A percentile compares a stretch with the other conserved stretches of the same genome.
phyloP scores from a whole-genome alignment of 2,888 invertebrate species.

The Caenorhabditis doughertyi region DNA sequence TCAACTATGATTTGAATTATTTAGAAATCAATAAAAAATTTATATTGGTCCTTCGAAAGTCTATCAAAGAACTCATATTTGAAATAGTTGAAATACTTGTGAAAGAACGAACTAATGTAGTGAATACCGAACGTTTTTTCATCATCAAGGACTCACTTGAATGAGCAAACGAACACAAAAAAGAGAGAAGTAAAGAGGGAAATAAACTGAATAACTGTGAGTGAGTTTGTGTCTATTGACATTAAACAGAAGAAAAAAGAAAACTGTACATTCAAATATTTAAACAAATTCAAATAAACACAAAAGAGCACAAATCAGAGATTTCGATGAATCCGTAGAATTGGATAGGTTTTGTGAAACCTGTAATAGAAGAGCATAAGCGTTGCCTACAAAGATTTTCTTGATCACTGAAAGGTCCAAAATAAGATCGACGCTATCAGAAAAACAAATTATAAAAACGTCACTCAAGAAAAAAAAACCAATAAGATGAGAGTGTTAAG shows the following conservation, averaged over 20 bases:
- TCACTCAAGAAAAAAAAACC: too few relatives aligned
- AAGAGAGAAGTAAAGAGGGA: slow-evolving; percentile 5
- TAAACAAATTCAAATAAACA: slow-evolving; percentile 25
- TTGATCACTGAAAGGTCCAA: too few relatives aligned
- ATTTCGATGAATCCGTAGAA: background rate
- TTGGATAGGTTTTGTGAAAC: too few relatives aligned
- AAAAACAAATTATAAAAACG: too few relatives aligned
- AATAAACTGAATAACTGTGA: slow-evolving; percentile 13
- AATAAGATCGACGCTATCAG: too few relatives aligned
- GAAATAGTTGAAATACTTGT: background rate
- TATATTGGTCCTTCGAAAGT: too few relatives aligned
- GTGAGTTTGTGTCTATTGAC: slow-evolving; percentile 38
- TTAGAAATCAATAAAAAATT: too few relatives aligned
- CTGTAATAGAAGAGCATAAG: too few relatives aligned
- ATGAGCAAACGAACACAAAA: slow-evolving; percentile 43
- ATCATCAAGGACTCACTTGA: slow-evolving; percentile 23
- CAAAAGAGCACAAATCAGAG: slow-evolving; percentile 30
- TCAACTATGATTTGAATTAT: too few relatives aligned
- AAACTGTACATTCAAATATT: slow-evolving; percentile 4
- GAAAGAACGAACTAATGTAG: background rate
- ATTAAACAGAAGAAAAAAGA: slow-evolving; percentile 23
- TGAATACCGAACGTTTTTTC: slow-evolving; percentile 3
- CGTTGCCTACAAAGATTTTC: too few relatives aligned
- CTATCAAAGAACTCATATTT: background rate
- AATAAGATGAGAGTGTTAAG: too few relatives aligned